phyloP scores from a whole-genome alignment of 2,888 invertebrate genomes.

The Julus scandinavius region DNA sequence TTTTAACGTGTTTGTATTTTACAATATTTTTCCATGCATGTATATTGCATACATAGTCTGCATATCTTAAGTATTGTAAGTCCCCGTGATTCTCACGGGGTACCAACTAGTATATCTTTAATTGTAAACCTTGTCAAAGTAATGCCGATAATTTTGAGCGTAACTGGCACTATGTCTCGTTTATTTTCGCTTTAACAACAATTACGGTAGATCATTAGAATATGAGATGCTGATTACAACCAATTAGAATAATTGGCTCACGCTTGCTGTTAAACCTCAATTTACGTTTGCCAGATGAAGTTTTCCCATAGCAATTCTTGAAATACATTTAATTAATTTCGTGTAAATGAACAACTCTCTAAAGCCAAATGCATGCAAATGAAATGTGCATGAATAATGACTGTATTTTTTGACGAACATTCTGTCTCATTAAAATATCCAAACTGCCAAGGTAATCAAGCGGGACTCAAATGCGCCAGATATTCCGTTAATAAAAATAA shows the following conservation, averaged over 20 bases:
- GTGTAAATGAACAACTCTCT: not conserved
- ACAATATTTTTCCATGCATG: too few relatives aligned
- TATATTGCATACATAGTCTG: too few relatives aligned
- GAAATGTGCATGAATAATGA: constrained; percentile 8
- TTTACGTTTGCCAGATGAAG: constrained; percentile 28
- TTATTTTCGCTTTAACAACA: constrained; percentile 24
- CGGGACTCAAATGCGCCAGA: not conserved
- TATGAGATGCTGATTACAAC: constrained; percentile 1
- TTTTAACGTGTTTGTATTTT: too few relatives aligned
- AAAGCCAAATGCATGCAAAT: constrained; percentile 1
- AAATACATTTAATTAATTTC: constrained; percentile 36
- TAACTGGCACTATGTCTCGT: not conserved
- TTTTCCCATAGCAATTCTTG: constrained; percentile 41
- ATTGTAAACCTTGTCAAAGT: not conserved
- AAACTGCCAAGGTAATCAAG: not conserved
- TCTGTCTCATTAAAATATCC: not conserved
- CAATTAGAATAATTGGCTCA: constrained; percentile 28
- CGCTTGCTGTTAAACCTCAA: constrained; percentile 40
- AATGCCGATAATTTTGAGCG: not conserved
- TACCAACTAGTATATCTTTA: too few relatives aligned
- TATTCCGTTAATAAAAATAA: not conserved
- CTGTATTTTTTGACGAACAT: not conserved
- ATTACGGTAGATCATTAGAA: not conserved
- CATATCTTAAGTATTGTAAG: too few relatives aligned
- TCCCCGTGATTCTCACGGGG: too few relatives aligned